Base-by-base conservation (phyloP, 2,888 invertebrate genomes). In the Cistogaster globosa region DNA sequence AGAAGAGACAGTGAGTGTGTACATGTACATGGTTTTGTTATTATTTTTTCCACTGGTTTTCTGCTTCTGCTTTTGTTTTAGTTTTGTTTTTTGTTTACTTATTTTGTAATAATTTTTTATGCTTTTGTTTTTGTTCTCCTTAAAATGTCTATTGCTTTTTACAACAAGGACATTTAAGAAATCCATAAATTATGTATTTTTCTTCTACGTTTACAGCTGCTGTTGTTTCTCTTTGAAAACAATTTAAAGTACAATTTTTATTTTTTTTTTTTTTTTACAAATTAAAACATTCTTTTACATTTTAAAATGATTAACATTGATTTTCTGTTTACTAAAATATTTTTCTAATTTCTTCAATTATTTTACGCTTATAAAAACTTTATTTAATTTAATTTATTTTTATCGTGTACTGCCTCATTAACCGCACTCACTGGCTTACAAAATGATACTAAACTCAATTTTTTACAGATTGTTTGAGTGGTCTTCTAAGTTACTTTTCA, bases 151-250 rank as follows among this genome's bases (percentile, higher is more conserved):
- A 78, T 74, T 74, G 74, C 36, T 75, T 81, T 38, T 60, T 69
- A 51, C 48, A 74, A 79, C 87, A 87, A 87, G 87, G 87, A 86
- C 87, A 86, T 76, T 26, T 69, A 63, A 86, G 78, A 76, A 86
- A 86, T 86, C 75, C 81, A 86, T 86, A 83, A 76, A 86, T 69
- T 83, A n/a, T 65, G 63, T 53, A 20, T 65, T 71, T 55, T 57
- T 69, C 67, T 82, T 62, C 6, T 48, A 22, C 9, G 12, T 6
- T 18, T 57, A 26, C 42, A 58, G 16, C n/a, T 53, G 26, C 53
- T 62, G 12, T 32, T 55, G n/a, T 18, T 53, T 6, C 1, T 22
- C 51, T 18, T 60, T 62, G 16, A 12, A n/a, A 75, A 36, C 16
- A 55, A 57, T 62, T 63, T 79, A 16, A 14, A 3, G 12, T 18